A percentile compares a stretch with the other conserved stretches of the same genome.
These are phyloP conservation scores for Meloidogyne exigua DNA, from an alignment of 1,140 invertebrate genomes.

Conservation along the genomic window DNA sequence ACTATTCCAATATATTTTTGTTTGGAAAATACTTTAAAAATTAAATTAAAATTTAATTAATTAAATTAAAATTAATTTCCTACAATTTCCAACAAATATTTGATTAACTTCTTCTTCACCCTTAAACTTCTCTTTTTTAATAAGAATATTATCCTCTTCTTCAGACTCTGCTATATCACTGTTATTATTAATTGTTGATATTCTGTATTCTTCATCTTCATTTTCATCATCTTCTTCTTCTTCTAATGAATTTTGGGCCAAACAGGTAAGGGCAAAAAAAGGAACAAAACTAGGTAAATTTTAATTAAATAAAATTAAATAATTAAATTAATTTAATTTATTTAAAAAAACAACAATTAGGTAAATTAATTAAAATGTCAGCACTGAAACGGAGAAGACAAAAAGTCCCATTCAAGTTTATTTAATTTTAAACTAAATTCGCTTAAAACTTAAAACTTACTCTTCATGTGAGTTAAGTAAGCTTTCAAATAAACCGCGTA, in stretches of 20 bases:
- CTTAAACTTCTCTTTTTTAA: not conserved
- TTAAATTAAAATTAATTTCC: not conserved
- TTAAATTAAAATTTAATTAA: not conserved
- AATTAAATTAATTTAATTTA: no score
- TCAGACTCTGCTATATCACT: not conserved
- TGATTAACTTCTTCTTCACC: not conserved
- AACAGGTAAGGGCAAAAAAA: constrained; percentile 25
- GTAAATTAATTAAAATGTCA: no score
- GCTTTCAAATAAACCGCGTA: not conserved
- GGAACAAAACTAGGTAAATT: constrained; percentile 25
- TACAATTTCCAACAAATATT: not conserved
- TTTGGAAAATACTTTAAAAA: constrained; percentile 15
- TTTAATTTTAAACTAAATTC: no score
- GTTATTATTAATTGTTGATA: not conserved
- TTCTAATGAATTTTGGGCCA: constrained; percentile 2
- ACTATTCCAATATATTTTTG: constrained; percentile 9
- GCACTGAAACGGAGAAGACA: no score
- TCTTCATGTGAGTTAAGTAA: constrained; percentile 11
- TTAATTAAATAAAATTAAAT: no score
- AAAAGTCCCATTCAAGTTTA: no score
- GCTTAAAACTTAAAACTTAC: not conserved
- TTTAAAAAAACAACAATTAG: no score
- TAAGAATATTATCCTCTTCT: not conserved
- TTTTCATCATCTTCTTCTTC: no score
- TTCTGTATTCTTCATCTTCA: not conserved